Conservation (phyloP, 2,888 invertebrate genomes). For the Mactromeris polynyma region DNA sequence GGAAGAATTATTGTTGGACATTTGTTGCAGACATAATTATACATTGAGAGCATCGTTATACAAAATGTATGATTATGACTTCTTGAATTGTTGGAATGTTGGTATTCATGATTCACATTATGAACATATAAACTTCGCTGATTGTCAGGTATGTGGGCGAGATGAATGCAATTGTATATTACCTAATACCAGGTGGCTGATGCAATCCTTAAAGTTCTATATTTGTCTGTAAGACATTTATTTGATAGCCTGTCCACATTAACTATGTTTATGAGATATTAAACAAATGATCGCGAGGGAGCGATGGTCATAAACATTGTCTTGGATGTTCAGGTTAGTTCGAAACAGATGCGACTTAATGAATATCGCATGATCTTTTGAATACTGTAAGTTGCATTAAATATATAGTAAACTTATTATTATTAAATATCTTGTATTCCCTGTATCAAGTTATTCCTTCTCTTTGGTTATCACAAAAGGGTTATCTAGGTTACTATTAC, state of each 20-base stretch:
- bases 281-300: too few relatives aligned
- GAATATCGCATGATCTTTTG: too few relatives aligned
- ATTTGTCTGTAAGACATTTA: not conserved
- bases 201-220: not conserved
- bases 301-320: too few relatives aligned
- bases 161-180: not conserved
- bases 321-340: too few relatives aligned
- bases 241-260: not conserved
- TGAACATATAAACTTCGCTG: not conserved
- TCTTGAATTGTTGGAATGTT: constrained; percentile 13
- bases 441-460: too few relatives aligned
- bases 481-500: too few relatives aligned
- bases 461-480: too few relatives aligned
- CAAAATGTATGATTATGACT: not conserved
- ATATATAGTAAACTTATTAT: too few relatives aligned
- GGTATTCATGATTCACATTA: not conserved
- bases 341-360: too few relatives aligned
- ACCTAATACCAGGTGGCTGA: not conserved
- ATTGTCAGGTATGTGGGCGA: not conserved
- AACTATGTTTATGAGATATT: not conserved
- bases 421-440: too few relatives aligned
- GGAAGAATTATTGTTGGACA: too few relatives aligned
- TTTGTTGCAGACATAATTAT: not conserved
- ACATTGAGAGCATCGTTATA: not conserved
- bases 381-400: too few relatives aligned